A percentile compares a stretch with the other conserved stretches of the same genome.
These are phyloP conservation scores for Micromesistius poutassou DNA, from an alignment of 2,797 vertebrate genomes.

Conservation along the genomic window DNA sequence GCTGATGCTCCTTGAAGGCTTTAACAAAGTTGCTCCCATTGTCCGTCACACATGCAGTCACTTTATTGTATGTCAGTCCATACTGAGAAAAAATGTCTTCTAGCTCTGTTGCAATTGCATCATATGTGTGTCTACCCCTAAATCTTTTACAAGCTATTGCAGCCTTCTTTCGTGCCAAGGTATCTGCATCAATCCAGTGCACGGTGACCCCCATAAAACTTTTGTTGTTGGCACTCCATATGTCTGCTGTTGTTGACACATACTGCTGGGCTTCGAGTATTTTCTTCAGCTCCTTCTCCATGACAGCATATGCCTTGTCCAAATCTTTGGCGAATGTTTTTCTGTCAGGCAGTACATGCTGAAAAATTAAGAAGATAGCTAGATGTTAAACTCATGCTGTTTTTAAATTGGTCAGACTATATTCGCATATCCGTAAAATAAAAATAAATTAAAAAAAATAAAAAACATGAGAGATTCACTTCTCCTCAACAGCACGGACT, in stretches of 20 bases:
- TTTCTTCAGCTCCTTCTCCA: constrained; percentile 12
- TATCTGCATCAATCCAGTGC: constrained; percentile 9
- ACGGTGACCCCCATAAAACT: constrained; percentile 12
- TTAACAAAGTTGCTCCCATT: constrained; percentile 9
- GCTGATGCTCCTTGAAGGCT: constrained; percentile 11
- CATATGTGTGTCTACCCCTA: too few relatives aligned
- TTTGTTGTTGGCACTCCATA: constrained; percentile 11
- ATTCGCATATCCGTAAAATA: too few relatives aligned
- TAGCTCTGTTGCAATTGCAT: constrained; percentile 9
- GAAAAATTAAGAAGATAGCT: constrained; percentile 1
- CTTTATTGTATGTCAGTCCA: constrained; percentile 9
- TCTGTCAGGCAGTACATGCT: constrained; percentile 9
- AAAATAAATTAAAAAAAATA: too few relatives aligned
- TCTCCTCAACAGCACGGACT: too few relatives aligned
- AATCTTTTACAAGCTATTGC: constrained; percentile 18
- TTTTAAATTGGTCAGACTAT: too few relatives aligned
- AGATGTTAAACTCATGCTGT: too few relatives aligned
- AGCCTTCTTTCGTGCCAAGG: constrained; percentile 10
- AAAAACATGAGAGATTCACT: too few relatives aligned
- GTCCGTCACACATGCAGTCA: too few relatives aligned
- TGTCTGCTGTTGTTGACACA: constrained; percentile 9
- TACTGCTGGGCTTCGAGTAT: constrained; percentile 1
- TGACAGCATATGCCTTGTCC: too few relatives aligned
- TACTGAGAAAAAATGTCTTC: constrained; percentile 13
- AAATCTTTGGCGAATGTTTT: constrained; percentile 6